Evolutionary conservation across 2,888 invertebrate genomes (phyloP).

Genomic region (Plemyria rubiginata): DNA sequence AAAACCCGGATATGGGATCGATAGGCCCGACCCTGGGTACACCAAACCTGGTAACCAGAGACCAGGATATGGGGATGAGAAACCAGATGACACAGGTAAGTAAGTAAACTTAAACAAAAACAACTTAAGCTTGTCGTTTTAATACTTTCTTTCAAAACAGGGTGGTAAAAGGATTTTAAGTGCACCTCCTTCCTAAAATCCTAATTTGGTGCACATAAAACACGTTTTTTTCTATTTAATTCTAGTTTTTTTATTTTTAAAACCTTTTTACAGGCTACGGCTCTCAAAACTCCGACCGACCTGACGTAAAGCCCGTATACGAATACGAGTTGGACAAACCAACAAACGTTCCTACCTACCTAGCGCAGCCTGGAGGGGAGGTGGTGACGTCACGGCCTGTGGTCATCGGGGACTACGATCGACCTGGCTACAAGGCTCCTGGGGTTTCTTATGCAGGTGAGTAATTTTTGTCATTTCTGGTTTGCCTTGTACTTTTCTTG

Average conservation of each 20-base stretch:
- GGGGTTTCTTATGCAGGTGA: conserved; percentile 65
- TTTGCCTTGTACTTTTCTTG: conserved; percentile 6
- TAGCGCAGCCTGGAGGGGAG: conserved; percentile 62
- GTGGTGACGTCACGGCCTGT: conserved; percentile 72
- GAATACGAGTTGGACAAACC: conserved; percentile 69
- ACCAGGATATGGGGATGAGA: conserved; percentile 30
- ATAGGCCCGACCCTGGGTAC: conserved; percentile 28
- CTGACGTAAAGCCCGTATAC: conserved; percentile 70
- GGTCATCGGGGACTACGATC: conserved; percentile 61
- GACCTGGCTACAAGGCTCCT: conserved; percentile 56
- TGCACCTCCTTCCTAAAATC: too few species aligned
- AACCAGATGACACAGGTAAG: conserved; percentile 29
- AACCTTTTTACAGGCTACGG: conserved; percentile 35
- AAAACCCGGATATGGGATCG: conserved; percentile 24
- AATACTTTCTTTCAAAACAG: too few species aligned
- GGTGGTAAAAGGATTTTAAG: too few species aligned
- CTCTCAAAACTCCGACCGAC: conserved; percentile 30
- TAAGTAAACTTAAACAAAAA: too few species aligned
- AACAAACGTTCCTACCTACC: conserved; percentile 63
- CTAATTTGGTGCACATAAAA: too few species aligned
- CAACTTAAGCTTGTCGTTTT: too few species aligned
- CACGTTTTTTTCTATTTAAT: background rate
- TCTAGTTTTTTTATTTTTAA: background rate
- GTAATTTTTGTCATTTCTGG: conserved; percentile 40
- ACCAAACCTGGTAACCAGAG: conserved; percentile 24